A percentile compares a stretch with the other conserved stretches of the same genome.
Conservation (phyloP, 2,113 vertebrate genomes). For the Procavia capensis region DNA sequence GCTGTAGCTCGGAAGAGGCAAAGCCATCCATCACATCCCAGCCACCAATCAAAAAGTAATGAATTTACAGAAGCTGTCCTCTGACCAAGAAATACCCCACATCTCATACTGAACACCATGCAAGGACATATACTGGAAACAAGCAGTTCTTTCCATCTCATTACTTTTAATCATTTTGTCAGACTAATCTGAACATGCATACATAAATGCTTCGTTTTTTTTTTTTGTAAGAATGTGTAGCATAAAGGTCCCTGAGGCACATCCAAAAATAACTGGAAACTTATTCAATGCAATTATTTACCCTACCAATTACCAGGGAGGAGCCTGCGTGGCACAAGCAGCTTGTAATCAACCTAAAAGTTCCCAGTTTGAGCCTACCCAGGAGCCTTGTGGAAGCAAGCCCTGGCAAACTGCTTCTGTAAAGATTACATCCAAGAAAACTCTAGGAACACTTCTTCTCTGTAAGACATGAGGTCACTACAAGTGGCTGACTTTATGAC, state of each 20-base stretch:
- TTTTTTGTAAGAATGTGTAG: not conserved
- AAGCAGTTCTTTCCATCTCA: slow-evolving; percentile 15
- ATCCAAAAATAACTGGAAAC: not conserved
- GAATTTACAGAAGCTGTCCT: not conserved
- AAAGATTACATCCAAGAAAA: not conserved
- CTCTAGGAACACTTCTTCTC: not conserved
- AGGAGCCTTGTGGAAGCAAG: not conserved
- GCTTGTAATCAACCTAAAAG: not conserved
- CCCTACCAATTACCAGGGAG: not conserved
- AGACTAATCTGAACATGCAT: slow-evolving; percentile 11
- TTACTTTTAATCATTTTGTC: slow-evolving; percentile 52
- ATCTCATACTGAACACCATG: not conserved
- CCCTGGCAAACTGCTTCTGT: not conserved
- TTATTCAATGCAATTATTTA: not conserved
- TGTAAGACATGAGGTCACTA: not conserved
- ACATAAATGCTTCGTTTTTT: slow-evolving; percentile 36
- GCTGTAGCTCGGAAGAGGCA: not conserved
- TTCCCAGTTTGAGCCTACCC: too few relatives aligned
- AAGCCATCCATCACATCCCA: not conserved
- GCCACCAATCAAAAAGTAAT: not conserved
- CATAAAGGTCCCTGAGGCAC: slow-evolving; percentile 64
- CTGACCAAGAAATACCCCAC: not conserved
- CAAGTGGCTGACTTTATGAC: not conserved
- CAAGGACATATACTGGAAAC: not conserved
- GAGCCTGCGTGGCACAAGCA: not conserved